These are phyloP conservation scores for Drosophila varians DNA, from an alignment of 1,140 invertebrate species.

Conservation along the genomic window DNA sequence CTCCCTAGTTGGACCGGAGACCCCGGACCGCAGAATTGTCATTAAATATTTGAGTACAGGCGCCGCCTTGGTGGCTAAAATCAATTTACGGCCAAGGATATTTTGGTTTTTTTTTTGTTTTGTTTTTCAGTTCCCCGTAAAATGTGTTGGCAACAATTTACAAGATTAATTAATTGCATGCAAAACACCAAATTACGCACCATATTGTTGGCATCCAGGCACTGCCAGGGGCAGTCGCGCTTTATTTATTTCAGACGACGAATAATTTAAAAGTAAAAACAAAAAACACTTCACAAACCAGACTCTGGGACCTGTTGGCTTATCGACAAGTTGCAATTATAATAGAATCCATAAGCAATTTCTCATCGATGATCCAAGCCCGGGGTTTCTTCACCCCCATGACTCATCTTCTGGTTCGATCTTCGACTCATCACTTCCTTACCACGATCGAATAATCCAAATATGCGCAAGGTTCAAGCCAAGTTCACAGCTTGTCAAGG, in stretches of 20 bases:
- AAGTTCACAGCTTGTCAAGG: conserved; percentile 19
- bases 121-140: no score
- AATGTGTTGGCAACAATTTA: not conserved
- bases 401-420: conserved; percentile 8
- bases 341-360: conserved; percentile 27
- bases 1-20: not conserved
- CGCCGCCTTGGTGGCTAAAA: conserved; percentile 22
- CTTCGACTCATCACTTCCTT: conserved; percentile 25
- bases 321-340: conserved; percentile 36
- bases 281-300: conserved; percentile 19
- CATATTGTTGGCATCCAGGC: conserved; percentile 39
- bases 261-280: conserved; percentile 40
- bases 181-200: conserved; percentile 78
- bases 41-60: conserved; percentile 39
- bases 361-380: conserved; percentile 11
- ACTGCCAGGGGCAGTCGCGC: conserved; percentile 28
- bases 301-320: conserved; percentile 28
- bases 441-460: conserved; percentile 33
- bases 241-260: conserved; percentile 39
- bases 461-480: conserved; percentile 46
- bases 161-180: conserved; percentile 67
- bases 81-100: conserved; percentile 33
- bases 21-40: conserved; percentile 21
- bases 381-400: conserved; percentile 27
- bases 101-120: not conserved